Percentiles rank a stretch among this genome's conserved stretches.
phyloP scores from a whole-genome alignment of 2,888 invertebrate species.

The Erebia aethiops region DNA sequence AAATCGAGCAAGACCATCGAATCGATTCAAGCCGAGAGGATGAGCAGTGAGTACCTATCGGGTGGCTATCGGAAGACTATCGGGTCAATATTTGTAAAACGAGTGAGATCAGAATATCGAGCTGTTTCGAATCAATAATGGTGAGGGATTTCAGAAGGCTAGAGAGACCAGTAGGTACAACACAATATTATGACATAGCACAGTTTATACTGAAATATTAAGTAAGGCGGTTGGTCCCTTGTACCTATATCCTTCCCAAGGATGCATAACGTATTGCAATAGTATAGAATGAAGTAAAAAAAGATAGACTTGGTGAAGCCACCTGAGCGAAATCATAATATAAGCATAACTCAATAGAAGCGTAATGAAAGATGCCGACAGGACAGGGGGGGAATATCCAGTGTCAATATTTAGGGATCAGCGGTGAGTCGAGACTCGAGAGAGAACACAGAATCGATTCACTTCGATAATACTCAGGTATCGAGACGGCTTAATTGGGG shows the following conservation, averaged over 20 bases:
- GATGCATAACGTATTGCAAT: no score
- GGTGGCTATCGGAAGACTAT: background rate
- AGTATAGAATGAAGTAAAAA: no score
- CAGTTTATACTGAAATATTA: no score
- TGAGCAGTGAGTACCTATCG: no score
- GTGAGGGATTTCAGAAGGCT: background rate
- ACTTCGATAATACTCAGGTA: conserved; percentile 24
- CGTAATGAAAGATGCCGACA: conserved; percentile 12
- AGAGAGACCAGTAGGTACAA: no score
- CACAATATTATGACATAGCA: no score
- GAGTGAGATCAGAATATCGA: conserved; percentile 6
- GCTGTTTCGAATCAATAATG: conserved; percentile 4
- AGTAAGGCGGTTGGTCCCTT: no score
- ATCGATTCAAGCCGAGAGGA: conserved; percentile 14
- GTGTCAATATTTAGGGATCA: conserved; percentile 69
- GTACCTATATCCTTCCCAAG: no score
- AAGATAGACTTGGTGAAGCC: background rate
- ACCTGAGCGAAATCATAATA: conserved; percentile 31
- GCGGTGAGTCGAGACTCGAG: conserved; percentile 53
- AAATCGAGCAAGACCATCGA: conserved; percentile 7
- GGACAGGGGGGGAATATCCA: conserved; percentile 30
- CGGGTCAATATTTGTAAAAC: conserved; percentile 9
- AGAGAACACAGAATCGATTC: conserved; percentile 47
- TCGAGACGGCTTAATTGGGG: conserved; percentile 54
- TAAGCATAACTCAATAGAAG: conserved; percentile 21